Conservation (phyloP, 2,888 invertebrate species). For the Patella depressa region DNA sequence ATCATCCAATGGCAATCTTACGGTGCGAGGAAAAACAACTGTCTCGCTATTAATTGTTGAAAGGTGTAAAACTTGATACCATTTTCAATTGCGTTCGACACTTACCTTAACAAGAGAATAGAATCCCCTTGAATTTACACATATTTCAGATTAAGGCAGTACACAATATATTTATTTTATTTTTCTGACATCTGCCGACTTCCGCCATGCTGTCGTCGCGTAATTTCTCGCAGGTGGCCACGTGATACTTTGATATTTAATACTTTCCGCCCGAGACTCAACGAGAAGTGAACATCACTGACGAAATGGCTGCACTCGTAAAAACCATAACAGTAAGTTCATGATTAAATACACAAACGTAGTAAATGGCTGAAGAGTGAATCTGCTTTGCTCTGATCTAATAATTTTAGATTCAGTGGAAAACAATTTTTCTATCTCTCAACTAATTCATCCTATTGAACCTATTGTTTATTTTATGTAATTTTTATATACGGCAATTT, state of each 20-base stretch:
- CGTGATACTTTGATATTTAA: conserved; percentile 25
- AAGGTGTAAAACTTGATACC: too few relatives aligned
- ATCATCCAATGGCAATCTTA: too few relatives aligned
- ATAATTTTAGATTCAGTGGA: too few relatives aligned
- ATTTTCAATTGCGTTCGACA: neutral
- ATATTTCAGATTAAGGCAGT: neutral
- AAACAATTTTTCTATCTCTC: too few relatives aligned
- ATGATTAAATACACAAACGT: too few relatives aligned
- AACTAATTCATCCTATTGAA: too few relatives aligned
- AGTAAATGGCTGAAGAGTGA: too few relatives aligned
- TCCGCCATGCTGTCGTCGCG: conserved; percentile 43
- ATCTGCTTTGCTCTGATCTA: too few relatives aligned
- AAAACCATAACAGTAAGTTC: conserved; percentile 16
- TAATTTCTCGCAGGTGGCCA: conserved; percentile 33
- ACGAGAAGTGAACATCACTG: conserved; percentile 9
- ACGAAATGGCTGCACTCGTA: conserved; percentile 21
- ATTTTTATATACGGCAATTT: too few relatives aligned
- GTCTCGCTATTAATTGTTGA: too few relatives aligned
- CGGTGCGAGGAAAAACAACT: too few relatives aligned
- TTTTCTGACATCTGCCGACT: conserved; percentile 27
- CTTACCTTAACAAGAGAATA: neutral
- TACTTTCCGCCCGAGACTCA: conserved; percentile 15
- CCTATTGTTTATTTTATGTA: too few relatives aligned
- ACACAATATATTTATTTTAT: conserved; percentile 12
- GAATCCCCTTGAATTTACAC: neutral